A percentile compares a stretch with the other conserved stretches of the same genome.
Evolutionary conservation across 2,888 invertebrate genomes (phyloP).

Genomic region (Plebejus melissa): DNA sequence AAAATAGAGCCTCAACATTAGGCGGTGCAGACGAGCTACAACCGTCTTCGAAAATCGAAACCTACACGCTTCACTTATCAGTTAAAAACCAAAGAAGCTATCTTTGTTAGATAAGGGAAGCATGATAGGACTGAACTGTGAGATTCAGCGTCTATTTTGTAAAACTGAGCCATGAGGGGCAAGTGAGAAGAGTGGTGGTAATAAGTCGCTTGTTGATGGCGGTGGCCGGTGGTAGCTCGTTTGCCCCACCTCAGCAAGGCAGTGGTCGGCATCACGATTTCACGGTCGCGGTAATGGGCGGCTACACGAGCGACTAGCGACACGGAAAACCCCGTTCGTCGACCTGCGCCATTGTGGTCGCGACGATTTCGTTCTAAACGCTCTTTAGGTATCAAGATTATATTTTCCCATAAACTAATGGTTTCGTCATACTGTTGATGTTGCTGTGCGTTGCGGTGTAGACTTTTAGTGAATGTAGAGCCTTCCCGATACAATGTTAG

Average conservation of each 20-base stretch:
- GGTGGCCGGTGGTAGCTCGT: not conserved
- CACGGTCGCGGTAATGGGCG: slow-evolving; percentile 61
- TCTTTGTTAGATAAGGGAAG: not conserved
- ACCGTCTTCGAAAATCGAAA: not conserved
- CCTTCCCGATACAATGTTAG: no score
- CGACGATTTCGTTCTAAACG: slow-evolving; percentile 31
- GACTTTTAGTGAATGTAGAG: not conserved
- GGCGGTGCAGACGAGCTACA: not conserved
- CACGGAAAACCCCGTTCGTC: slow-evolving; percentile 62
- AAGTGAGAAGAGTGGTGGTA: not conserved
- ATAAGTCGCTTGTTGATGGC: not conserved
- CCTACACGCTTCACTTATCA: not conserved
- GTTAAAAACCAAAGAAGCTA: not conserved
- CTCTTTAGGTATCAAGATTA: slow-evolving; percentile 21
- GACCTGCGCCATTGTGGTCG: slow-evolving; percentile 46
- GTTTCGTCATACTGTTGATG: slow-evolving; percentile 5
- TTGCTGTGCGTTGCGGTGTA: not conserved
- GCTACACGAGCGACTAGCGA: slow-evolving; percentile 48
- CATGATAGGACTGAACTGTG: not conserved
- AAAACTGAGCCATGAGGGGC: not conserved
- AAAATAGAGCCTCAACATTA: slow-evolving; percentile 56
- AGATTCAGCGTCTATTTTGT: not conserved
- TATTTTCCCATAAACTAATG: slow-evolving; percentile 27
- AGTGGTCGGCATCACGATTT: slow-evolving; percentile 65
- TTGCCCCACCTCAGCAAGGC: slow-evolving; percentile 46